Percentiles rank a stretch among this genome's conserved stretches.
Evolutionary conservation across 2,797 vertebrate species (phyloP).

Genomic region (Sebastes trivittatus): DNA sequence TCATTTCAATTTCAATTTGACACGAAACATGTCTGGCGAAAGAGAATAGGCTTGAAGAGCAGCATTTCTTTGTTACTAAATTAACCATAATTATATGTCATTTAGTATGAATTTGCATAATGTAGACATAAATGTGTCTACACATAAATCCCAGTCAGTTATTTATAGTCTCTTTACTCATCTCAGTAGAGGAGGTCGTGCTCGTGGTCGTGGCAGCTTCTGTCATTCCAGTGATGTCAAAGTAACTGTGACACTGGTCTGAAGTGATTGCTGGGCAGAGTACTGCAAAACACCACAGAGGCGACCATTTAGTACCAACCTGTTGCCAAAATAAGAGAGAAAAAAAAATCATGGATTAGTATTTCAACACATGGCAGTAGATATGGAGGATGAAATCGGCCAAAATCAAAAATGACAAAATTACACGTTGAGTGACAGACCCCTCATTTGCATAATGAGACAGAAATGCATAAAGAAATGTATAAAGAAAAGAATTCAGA

Average conservation of each 20-base stretch:
- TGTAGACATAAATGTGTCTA: neutral
- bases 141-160: conserved; percentile 10
- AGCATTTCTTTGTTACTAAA: neutral
- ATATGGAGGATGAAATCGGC: no score
- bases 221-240: conserved; percentile 41
- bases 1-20: neutral
- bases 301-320: conserved; percentile 38
- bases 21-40: neutral
- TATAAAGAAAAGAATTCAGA: accelerated
- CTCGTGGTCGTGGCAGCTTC: conserved; percentile 31
- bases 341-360: conserved; percentile 37
- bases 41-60: neutral
- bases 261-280: conserved; percentile 38
- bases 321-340: neutral
- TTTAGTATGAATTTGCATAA: neutral
- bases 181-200: neutral
- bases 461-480: no score
- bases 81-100: neutral
- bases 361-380: conserved; percentile 25
- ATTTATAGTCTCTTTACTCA: conserved; percentile 28
- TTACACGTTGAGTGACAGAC: no score
- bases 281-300: conserved; percentile 12
- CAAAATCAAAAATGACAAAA: no score
- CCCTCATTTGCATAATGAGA: no score
- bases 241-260: conserved; percentile 29